Evolutionary conservation across 1,140 invertebrate species (phyloP), one percentile per base, ranked within the genome.

Genomic region (Drosophila arawakana): DNA sequence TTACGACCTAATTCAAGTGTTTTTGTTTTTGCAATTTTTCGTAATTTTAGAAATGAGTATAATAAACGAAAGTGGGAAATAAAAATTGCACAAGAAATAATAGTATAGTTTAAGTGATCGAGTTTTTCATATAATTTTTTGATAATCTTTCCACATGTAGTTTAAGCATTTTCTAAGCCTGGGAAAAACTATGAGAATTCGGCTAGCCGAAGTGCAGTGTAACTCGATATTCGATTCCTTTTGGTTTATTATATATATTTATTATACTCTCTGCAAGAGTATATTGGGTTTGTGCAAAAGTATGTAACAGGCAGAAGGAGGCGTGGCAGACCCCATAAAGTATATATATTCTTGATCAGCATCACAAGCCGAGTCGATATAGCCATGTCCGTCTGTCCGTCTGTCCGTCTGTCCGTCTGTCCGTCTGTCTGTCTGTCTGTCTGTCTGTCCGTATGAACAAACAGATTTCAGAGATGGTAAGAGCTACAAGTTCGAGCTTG

Each of bases 1-100:
- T 90, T 90, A 85, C 73, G 80, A 86, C 73, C 80, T 83, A 83
- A 83, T 80, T 90, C 76, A 73, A 78, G 59, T 80, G 68, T 58
- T 65, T 84, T 71, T 30, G 4, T 30, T 30, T 30, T 21, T 21
- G 73, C 68, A 74, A 84, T 70, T 74, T 62, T 67, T 52, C 65
- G 46, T 61, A 69, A 61, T 73, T 68, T 50, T 52, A 57, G 25
- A 73, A 66, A 41, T 39, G 44, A 43, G 60, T 11, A 44, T 55
- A 65, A 7, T 21, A 55, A 63, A 9, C 7, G 30, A 11, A 54
- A 54, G 6, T 30, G 25, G 50, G 50, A 41, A 83, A 76, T 66
- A 54, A 80, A 71, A 83, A 88, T 88, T 88, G 83, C 83, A 89
- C 84, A 83, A 70, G 49, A 80, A 77, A 78, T 76, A 69, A 80